These are phyloP conservation scores for Arenicola marina DNA, from an alignment of 2,888 invertebrate genomes.

Conservation along the genomic window DNA sequence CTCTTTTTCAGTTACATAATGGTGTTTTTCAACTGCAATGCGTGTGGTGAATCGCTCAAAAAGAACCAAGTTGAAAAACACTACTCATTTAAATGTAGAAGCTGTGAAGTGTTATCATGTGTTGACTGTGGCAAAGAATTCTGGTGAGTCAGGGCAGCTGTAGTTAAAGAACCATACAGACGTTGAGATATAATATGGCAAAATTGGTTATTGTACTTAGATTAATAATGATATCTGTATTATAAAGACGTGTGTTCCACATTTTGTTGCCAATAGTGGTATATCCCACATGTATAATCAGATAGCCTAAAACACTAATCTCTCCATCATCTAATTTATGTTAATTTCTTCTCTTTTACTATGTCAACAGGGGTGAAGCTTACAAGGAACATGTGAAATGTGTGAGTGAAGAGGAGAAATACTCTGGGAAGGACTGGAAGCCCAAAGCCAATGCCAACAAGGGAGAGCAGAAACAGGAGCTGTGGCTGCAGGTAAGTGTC, in stretches of 20 bases:
- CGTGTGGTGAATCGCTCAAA: conserved; percentile 88
- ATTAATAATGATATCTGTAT: no score
- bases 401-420: conserved; percentile 83
- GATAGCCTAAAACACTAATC: no score
- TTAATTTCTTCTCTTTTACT: neutral
- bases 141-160: no score
- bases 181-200: no score
- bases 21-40: conserved; percentile 93
- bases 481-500: conserved; percentile 71
- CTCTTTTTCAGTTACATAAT: no score
- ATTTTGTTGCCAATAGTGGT: neutral
- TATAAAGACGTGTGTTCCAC: no score
- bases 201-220: no score
- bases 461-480: conserved; percentile 83
- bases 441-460: conserved; percentile 73
- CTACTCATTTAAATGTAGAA: conserved; percentile 71
- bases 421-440: conserved; percentile 80
- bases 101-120: conserved; percentile 77
- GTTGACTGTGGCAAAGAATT: conserved; percentile 94
- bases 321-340: no score
- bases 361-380: conserved; percentile 69
- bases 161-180: no score
- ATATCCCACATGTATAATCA: no score
- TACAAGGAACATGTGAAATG: conserved; percentile 83
- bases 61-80: conserved; percentile 92